Evolutionary conservation across 1,140 invertebrate genomes (phyloP).

Genomic region (Danaus plexippus): DNA sequence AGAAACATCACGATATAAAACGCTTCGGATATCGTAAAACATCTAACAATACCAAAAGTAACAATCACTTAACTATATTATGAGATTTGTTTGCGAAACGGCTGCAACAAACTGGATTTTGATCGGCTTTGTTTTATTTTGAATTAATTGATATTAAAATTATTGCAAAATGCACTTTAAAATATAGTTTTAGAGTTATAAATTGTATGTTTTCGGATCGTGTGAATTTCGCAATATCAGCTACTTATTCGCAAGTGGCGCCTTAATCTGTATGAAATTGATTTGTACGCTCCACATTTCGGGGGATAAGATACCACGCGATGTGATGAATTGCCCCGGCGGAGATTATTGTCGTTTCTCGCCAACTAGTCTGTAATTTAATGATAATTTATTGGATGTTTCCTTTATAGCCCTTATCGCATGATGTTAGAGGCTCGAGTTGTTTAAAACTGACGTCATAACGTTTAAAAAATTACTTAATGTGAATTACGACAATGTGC

Average conservation of each 20-base stretch:
- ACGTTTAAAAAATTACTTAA: too few species aligned
- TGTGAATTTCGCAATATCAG: constrained; percentile 7
- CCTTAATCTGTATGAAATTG: constrained; percentile 32
- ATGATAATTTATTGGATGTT: constrained; percentile 7
- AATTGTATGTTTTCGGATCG: neutral
- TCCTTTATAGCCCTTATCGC: too few species aligned
- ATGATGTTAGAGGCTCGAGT: too few species aligned
- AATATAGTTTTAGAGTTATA: constrained; percentile 6
- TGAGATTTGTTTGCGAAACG: neutral
- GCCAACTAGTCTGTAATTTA: constrained; percentile 10
- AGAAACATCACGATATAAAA: too few species aligned
- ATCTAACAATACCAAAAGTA: too few species aligned
- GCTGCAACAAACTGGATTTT: constrained; percentile 12
- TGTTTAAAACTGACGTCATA: too few species aligned
- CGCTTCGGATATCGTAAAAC: too few species aligned
- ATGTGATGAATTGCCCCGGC: constrained; percentile 31
- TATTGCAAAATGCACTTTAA: constrained; percentile 7
- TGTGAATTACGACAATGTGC: too few species aligned
- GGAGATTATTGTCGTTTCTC: constrained; percentile 24
- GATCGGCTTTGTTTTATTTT: constrained; percentile 17
- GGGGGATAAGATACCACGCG: constrained; percentile 28
- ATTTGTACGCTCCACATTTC: constrained; percentile 34
- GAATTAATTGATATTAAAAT: neutral
- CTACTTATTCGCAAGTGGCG: constrained; percentile 9
- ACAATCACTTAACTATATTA: too few species aligned